Evolutionary conservation across 2,797 vertebrate genomes (phyloP).

Genomic region (Alfaro cultratus): DNA sequence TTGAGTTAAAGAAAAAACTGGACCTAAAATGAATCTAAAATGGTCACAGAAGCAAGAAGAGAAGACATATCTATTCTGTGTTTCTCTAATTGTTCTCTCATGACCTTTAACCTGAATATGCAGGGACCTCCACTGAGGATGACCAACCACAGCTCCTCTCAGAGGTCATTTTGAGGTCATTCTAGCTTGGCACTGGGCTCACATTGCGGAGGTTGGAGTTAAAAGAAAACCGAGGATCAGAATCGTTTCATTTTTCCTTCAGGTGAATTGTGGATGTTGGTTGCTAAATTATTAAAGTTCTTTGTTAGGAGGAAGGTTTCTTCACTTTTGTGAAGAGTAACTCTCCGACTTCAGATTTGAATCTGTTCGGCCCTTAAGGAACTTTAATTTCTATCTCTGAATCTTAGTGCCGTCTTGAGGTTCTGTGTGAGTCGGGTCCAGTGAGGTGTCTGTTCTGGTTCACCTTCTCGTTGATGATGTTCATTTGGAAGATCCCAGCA

Average conservation of each 20-base stretch:
- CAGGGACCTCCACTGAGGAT: neutral
- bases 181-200: neutral
- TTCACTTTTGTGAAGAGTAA: neutral
- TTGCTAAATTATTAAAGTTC: neutral
- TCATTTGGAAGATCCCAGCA: conserved; percentile 83
- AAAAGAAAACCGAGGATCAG: neutral
- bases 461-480: conserved; percentile 87
- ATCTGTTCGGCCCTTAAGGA: neutral
- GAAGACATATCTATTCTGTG: neutral
- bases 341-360: neutral
- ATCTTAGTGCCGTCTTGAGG: neutral
- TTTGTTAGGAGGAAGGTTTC: too few species aligned
- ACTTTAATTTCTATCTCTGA: neutral
- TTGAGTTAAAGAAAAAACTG: neutral
- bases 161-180: neutral
- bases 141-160: neutral
- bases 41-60: neutral
- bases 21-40: neutral
- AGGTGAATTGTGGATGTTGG: neutral
- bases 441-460: neutral
- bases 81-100: neutral
- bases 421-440: neutral
- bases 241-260: neutral
- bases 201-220: neutral
- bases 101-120: neutral